Conservation (phyloP, 1,140 invertebrate genomes). For the Tribolium madens region DNA sequence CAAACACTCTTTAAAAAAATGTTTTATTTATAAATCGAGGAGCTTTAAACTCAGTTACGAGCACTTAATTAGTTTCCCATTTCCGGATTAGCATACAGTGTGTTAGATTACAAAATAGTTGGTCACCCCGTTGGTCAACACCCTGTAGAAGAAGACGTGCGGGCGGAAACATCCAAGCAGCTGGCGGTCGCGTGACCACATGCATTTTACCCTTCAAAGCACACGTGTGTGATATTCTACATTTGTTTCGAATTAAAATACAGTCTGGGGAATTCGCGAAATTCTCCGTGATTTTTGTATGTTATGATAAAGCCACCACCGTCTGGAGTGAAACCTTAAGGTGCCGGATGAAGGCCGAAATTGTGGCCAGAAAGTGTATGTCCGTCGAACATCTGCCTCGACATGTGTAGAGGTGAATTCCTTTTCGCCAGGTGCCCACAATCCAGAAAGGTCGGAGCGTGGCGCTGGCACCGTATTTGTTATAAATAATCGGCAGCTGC, state of each 20-base stretch:
- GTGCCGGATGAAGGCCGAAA: conserved; percentile 42
- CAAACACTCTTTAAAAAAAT: neutral
- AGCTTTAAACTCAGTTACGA: conserved; percentile 1
- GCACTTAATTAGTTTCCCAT: neutral
- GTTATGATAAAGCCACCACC: neutral
- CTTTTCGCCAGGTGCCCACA: conserved; percentile 51
- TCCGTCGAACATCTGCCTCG: conserved; percentile 53
- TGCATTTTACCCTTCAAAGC: neutral
- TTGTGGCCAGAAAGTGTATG: conserved; percentile 46
- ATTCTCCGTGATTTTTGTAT: neutral
- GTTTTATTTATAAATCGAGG: neutral
- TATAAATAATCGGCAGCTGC: conserved; percentile 25
- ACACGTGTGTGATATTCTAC: conserved; percentile 10
- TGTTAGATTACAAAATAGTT: neutral
- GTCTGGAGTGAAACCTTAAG: conserved; percentile 3
- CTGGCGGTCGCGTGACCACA: conserved; percentile 23
- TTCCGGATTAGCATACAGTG: conserved; percentile 4
- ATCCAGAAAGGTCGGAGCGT: neutral
- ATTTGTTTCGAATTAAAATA: conserved; percentile 28
- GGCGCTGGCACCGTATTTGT: conserved; percentile 2
- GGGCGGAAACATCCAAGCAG: conserved; percentile 10
- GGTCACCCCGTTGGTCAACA: neutral
- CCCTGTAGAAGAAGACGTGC: neutral
- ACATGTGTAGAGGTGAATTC: conserved; percentile 53
- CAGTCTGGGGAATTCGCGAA: conserved; percentile 11